Evolutionary conservation across 1,140 invertebrate species (phyloP).

Genomic region (Probaryconus sp.): DNA sequence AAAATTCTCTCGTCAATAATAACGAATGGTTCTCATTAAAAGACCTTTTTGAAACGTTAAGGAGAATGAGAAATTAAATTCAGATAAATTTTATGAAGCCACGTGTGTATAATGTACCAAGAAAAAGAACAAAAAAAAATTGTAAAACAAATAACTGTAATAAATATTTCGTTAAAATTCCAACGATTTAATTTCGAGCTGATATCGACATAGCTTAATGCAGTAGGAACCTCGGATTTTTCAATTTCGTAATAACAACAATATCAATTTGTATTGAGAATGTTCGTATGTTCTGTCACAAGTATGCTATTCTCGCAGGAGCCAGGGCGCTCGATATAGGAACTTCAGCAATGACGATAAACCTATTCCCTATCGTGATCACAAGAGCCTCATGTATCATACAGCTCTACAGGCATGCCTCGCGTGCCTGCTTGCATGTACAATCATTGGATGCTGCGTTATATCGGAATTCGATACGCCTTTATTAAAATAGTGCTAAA

Average conservation of each 20-base stretch:
- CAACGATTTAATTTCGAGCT: constrained; percentile 16
- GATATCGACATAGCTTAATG: constrained; percentile 20
- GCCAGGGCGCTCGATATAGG: constrained; percentile 37
- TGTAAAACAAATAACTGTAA: too few species aligned
- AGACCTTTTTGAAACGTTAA: too few species aligned
- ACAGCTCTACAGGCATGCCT: constrained; percentile 44
- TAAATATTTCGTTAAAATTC: too few species aligned
- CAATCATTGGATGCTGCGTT: constrained; percentile 50
- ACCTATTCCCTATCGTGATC: constrained; percentile 50
- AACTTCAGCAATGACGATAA: constrained; percentile 48
- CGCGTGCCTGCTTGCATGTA: constrained; percentile 43
- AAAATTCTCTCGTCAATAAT: too few species aligned
- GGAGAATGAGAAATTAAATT: too few species aligned
- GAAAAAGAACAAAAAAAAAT: too few species aligned
- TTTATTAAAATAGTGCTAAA: constrained; percentile 51
- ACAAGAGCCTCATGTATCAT: constrained; percentile 48
- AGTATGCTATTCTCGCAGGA: constrained; percentile 46
- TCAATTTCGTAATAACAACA: constrained; percentile 28
- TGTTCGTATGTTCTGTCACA: constrained; percentile 38
- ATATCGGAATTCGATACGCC: constrained; percentile 44
- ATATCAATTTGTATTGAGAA: constrained; percentile 48
- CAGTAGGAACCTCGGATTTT: constrained; percentile 16
- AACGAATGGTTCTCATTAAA: too few species aligned
- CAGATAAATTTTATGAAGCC: too few species aligned
- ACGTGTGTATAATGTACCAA: too few species aligned